Base-by-base conservation (phyloP, 2,888 invertebrate genomes). In the Sialis lutaria region DNA sequence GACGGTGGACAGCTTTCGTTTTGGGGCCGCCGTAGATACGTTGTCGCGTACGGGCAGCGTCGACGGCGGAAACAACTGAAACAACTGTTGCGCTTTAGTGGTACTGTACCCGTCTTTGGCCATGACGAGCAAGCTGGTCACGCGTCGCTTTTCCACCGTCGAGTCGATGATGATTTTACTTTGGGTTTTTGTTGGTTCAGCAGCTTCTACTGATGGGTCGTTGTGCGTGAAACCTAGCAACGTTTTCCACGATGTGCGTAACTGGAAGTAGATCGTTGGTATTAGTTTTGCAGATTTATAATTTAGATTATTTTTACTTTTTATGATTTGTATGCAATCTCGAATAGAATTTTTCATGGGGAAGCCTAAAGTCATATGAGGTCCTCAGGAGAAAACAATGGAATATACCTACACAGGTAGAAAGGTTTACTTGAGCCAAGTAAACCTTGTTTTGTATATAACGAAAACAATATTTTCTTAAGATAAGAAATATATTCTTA, bases 221-320 rank as follows among this genome's bases (percentile, higher is more conserved):
- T 6, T 31, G 22, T 22, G 10, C 1, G 30, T n/a, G 4, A 33
- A 33, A 13, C 44, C 44, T 6, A 44, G 34, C 8, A 44, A 7
- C 12, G 12, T 31, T 6, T 34, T 33, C 44, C 44, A 44, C n/a
- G 44, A 33, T 44, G 44, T 34, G 9, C 34, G 44, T 13, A 44
- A 44, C 44, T 44, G 34, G 34, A 42, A 42, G 10, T 7, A 31
- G 32, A 32, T 22, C 22, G 22, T 2, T 22, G 22, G 22, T 2
- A 22, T 22, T 22, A 22, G 22, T 22, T 22, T 22, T n/a, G n/a
- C n/a, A n/a, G n/a, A n/a, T n/a, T n/a, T n/a, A n/a, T n/a, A n/a
- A n/a, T n/a, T n/a, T n/a, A n/a, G n/a, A n/a, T n/a, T n/a, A n/a
- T n/a, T n/a, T n/a, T n/a, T n/a, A n/a, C n/a, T n/a, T n/a, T n/a